Evolutionary conservation across 2,797 vertebrate species (phyloP), one percentile per base, ranked within the genome.

Genomic region (Clamator glandarius): DNA sequence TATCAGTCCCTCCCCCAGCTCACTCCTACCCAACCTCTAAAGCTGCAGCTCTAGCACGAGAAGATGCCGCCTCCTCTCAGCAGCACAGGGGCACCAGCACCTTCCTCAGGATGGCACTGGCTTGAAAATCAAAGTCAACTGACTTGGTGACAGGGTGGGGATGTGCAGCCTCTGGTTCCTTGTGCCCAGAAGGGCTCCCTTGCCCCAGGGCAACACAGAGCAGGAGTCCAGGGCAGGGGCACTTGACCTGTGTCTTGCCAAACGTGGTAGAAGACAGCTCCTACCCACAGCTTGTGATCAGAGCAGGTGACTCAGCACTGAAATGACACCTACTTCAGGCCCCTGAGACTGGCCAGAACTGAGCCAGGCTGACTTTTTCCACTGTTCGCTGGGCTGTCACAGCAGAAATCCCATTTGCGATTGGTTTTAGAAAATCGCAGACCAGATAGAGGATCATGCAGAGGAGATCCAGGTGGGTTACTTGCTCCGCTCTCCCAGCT

Each of bases 131-230:
- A 0, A 51, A 63, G 67, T 41, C 3, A 0, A 33, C 14, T 1
- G 1, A 62, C 46, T 61, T 31, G 15, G 33, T 39, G 23, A 63
- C 0, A 1, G 25, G 24, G 8, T 2, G 5, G 42, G 39, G 26
- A 76, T 0, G 0, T 0, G 0, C 23, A 86, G 80, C 24, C 0
- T 0, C 66, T 25, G 14, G 8, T 21, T 92, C 57, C 79, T 23
- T 24, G 44, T 74, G 73, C 35, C 68, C 61, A n/a, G 29, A 21
- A 69, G 11, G 46, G 48, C 44, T 67, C 28, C 44, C 64, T 79
- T 0, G 0, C 9, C n/a, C 12, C 2, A 0, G 33, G 26, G 26
- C 48, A 42, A 79, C 1, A 1, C 0, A 2, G 7, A 77, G 54
- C 41, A 64, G 20, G 13, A 90, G 29, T 31, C 41, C 5, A 7